phyloP scores from a whole-genome alignment of 2,888 invertebrate species.

The Crioceris asparagi region DNA sequence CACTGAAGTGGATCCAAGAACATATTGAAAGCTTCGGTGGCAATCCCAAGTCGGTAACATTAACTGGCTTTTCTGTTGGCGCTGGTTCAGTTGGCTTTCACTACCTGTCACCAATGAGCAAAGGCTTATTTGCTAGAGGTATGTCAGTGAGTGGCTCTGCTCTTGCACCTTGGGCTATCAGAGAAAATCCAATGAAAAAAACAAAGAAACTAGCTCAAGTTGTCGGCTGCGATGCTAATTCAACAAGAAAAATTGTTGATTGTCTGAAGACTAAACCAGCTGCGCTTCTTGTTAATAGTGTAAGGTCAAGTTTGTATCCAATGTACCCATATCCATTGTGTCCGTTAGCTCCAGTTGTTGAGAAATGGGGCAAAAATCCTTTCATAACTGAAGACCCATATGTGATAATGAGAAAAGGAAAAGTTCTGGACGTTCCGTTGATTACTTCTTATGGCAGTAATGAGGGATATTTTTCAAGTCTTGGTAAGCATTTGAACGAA shows the following conservation, averaged over 20 bases:
- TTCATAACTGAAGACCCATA: slow-evolving; percentile 57
- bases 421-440: slow-evolving; percentile 56
- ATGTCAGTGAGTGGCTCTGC: slow-evolving; percentile 61
- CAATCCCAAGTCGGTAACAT: slow-evolving; percentile 30
- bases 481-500: too few relatives aligned
- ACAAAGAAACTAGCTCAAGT: slow-evolving; percentile 46
- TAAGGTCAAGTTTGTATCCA: slow-evolving; percentile 30
- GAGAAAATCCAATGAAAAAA: slow-evolving; percentile 45
- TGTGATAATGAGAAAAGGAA: slow-evolving; percentile 46
- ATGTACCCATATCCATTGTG: slow-evolving; percentile 18
- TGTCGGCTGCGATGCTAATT: slow-evolving; percentile 49
- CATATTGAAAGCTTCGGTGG: slow-evolving; percentile 33
- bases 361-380: slow-evolving; percentile 40
- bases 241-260: slow-evolving; percentile 45
- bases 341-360: slow-evolving; percentile 28
- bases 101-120: slow-evolving; percentile 29
- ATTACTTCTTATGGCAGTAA: slow-evolving; percentile 53
- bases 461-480: too few relatives aligned
- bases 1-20: slow-evolving; percentile 30
- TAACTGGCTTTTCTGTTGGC: slow-evolving; percentile 32
- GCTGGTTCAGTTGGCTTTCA: slow-evolving; percentile 33
- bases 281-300: neutral
- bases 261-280: slow-evolving; percentile 40
- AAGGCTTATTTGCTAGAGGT: slow-evolving; percentile 42
- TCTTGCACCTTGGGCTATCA: slow-evolving; percentile 44